Evolutionary conservation across 2,888 invertebrate genomes (phyloP), one percentile per base, ranked within the genome.

Genomic region (Scaptomyza parva): DNA sequence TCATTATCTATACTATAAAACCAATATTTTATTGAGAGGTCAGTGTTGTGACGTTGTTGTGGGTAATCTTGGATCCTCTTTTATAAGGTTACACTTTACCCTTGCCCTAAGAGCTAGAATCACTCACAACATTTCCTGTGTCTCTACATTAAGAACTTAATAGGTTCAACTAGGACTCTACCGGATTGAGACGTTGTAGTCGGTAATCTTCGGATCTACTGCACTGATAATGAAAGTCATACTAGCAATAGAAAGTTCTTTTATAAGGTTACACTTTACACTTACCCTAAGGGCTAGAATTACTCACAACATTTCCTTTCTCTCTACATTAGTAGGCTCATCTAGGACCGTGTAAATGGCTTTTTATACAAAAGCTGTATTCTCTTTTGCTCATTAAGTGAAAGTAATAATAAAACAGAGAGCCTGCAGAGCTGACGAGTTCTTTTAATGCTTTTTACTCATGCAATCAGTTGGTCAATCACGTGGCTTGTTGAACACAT

Each of bases 381-480:
- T n/a, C n/a, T n/a, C n/a, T n/a, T n/a, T n/a, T n/a, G n/a, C n/a
- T n/a, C n/a, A n/a, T n/a, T 24, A 8, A 1, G 24, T 24, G n/a
- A 6, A n/a, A n/a, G 11, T 11, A n/a, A 11, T 33, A n/a, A 33
- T 33, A 7, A 33, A 30, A 5, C 8, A 1, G 3, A n/a, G 33
- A 33, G 33, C 5, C 1, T n/a, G 1, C 5, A 43, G 43, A 24
- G 26, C 11, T 4, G 5, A 41, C 8, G 5, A 41, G 26, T 17
- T 11, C 8, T n/a, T 37, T 40, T 20, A 17, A 8, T n/a, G 26
- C 18, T 52, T 20, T 26, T 20, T 26, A 20, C 11, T 14, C 20
- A 30, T 22, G 35, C 47, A 41, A 33, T 30, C 40, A 47, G 41
- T 17, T 20, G 40, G 35, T 14, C 28, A 51, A 53, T 52, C 53